A percentile compares a stretch with the other conserved stretches of the same genome.
Evolutionary conservation across 2,113 vertebrate species (phyloP).

Genomic region (Micronisus gabar): DNA sequence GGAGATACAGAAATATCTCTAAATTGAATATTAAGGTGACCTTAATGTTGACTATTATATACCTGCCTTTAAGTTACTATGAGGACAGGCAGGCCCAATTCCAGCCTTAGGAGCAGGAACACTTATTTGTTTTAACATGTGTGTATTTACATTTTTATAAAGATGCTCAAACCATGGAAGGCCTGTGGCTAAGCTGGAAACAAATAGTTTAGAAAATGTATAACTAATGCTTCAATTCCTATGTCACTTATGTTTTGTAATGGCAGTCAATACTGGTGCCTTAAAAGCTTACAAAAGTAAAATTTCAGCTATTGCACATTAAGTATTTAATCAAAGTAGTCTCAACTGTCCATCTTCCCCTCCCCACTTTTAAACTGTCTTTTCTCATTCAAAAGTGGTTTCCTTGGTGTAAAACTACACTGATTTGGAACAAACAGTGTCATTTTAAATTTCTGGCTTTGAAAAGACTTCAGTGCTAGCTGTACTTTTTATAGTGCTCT

Average conservation of each 20-base stretch:
- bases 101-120: slow-evolving; percentile 23
- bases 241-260: background rate
- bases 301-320: background rate
- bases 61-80: slow-evolving; percentile 42
- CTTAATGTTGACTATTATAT: slow-evolving; percentile 6
- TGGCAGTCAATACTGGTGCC: background rate
- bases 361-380: background rate
- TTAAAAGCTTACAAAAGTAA: background rate
- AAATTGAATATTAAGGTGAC: slow-evolving; percentile 48
- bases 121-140: slow-evolving; percentile 54
- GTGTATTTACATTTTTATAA: slow-evolving; percentile 41
- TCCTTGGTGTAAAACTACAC: slow-evolving; percentile 28
- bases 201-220: background rate
- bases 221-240: background rate
- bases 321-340: background rate
- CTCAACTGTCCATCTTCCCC: background rate
- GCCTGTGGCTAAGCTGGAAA: background rate
- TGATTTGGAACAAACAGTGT: background rate
- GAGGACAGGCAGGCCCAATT: slow-evolving; percentile 11
- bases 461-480: background rate
- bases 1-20: background rate
- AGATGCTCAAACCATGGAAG: background rate
- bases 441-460: background rate
- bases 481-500: background rate
- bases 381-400: slow-evolving; percentile 44